Evolutionary conservation across 2,797 vertebrate species (phyloP), one percentile per base, ranked within the genome.

Genomic region (Bryconaethiops microstoma): DNA sequence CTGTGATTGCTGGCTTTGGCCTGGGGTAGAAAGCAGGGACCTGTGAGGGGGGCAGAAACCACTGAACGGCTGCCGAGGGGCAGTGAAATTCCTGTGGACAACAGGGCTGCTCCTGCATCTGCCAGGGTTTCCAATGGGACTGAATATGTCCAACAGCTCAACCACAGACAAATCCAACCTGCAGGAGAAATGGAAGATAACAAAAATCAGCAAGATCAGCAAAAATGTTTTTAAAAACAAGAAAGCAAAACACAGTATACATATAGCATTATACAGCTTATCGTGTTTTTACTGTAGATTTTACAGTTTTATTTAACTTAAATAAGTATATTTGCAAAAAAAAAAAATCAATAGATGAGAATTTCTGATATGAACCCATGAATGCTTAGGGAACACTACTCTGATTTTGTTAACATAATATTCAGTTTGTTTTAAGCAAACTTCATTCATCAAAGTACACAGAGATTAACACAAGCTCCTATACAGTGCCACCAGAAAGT

Each of bases 111-210:
- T 8, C 77, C 79, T 89, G 80, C 48, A 78, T 63, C 69, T 85
- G 78, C 86, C 83, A 1, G 82, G 50, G 39, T 88, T 86, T 78
- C 94, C 87, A 29, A 91, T 39, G 0, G 94, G 95, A 87, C 93
- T 96, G 76, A 97, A 87, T 65, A 94, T 91, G 76, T 96, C 94
- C 87, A 97, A 88, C 88, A 98, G 88, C 79, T 97, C 95, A 64
- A 94, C 89, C 77, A 96, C 85, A 83, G 95, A 95, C 2, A 95
- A 88, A 82, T 97, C 92, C 0, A 93, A 94, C 88, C 97, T 99
- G 88, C 62, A 88, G 69, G 63, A 82, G 83, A 55, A 0, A 68
- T 35, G 23, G 12, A 76, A n/a, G 35, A 35, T 35, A 35, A 4
- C 35, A n/a, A n/a, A n/a, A n/a, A n/a, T n/a, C n/a, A n/a, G n/a